phyloP scores from a whole-genome alignment of 2,113 vertebrate genomes.

The Prunella himalayana region DNA sequence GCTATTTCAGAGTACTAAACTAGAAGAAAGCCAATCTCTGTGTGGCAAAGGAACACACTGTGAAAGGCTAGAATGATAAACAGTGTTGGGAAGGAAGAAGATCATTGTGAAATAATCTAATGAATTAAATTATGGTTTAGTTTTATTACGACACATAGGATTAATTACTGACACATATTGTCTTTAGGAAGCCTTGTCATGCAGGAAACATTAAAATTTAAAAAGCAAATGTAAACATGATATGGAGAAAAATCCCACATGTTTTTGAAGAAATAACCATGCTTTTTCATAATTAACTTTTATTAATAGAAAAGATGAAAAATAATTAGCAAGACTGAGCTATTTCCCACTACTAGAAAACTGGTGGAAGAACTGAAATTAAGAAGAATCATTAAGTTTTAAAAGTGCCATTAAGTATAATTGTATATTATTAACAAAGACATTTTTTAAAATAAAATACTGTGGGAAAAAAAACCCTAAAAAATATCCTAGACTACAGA shows the following conservation, averaged over 20 bases:
- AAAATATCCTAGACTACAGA: neutral
- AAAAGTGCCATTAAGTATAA: neutral
- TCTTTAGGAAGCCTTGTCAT: neutral
- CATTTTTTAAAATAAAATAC: fast-evolving
- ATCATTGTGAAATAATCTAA: neutral
- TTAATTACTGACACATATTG: neutral
- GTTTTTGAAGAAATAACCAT: neutral
- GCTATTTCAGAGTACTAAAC: neutral
- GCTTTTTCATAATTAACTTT: neutral
- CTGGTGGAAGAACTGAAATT: neutral
- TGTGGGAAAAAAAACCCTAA: fast-evolving
- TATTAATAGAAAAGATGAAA: neutral
- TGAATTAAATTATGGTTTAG: neutral
- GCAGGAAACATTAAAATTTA: neutral
- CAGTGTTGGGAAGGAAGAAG: neutral
- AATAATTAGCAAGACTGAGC: neutral
- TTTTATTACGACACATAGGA: neutral
- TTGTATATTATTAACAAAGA: neutral
- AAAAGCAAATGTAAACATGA: neutral
- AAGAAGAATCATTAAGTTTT: neutral
- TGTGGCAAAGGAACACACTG: neutral
- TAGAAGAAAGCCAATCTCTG: neutral
- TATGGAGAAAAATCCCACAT: neutral
- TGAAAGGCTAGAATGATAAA: neutral
- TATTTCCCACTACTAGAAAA: neutral